A percentile compares a stretch with the other conserved stretches of the same genome.
These are phyloP conservation scores for Allochrocebus solatus DNA, from an alignment of 2,797 vertebrate genomes.

Conservation along the genomic window DNA sequence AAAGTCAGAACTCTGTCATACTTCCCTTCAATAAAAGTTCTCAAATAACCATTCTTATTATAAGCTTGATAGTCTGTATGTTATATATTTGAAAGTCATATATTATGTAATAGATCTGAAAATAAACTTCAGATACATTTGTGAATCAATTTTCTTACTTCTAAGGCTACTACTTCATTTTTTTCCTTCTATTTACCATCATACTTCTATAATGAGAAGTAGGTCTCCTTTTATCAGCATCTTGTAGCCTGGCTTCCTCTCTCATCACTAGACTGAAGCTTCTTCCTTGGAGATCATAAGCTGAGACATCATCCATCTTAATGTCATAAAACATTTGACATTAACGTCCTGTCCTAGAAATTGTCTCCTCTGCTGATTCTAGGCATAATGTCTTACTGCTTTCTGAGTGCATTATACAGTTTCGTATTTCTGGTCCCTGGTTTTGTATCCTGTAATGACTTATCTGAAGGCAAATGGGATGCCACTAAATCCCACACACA, in stretches of 20 bases:
- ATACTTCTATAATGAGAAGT: not conserved
- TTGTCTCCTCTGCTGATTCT: not conserved
- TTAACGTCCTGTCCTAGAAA: not conserved
- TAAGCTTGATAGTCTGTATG: not conserved
- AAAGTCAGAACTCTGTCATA: slow-evolving; percentile 52
- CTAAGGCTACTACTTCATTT: not conserved
- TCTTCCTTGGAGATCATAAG: not conserved
- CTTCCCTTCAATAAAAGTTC: slow-evolving; percentile 47
- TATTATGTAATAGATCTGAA: slow-evolving; percentile 53
- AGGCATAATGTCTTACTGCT: not conserved
- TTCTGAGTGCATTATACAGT: not conserved
- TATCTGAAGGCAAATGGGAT: not conserved
- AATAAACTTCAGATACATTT: slow-evolving; percentile 56
- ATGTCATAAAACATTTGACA: not conserved
- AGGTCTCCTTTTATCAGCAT: not conserved
- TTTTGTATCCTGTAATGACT: not conserved
- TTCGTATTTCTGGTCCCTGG: not conserved
- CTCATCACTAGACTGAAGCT: not conserved
- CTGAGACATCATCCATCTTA: not conserved
- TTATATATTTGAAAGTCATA: slow-evolving; percentile 30
- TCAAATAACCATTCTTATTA: slow-evolving; percentile 32
- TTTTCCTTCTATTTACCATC: not conserved
- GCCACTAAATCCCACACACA: not conserved
- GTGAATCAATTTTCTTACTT: slow-evolving; percentile 48
- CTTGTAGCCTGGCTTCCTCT: not conserved